Evolutionary conservation across 2,888 invertebrate genomes (phyloP).

Genomic region (Meta bourneti): DNA sequence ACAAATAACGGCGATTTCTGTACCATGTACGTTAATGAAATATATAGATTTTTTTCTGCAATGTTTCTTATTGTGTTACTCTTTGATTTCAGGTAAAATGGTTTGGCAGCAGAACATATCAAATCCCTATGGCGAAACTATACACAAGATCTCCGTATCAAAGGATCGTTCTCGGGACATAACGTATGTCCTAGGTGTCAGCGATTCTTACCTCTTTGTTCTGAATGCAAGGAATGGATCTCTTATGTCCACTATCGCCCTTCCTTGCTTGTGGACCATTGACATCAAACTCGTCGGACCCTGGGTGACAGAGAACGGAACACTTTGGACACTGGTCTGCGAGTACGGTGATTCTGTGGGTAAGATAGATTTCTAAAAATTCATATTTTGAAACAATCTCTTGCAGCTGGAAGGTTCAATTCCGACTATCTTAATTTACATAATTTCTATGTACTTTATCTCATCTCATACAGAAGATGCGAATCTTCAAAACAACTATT

Average conservation of each 20-base stretch:
- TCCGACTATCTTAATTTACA: too few relatives aligned
- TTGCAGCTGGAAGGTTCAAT: too few relatives aligned
- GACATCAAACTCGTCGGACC: conserved; percentile 24
- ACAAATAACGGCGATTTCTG: too few relatives aligned
- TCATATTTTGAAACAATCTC: too few relatives aligned
- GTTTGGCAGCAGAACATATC: conserved; percentile 14
- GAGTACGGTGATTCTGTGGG: conserved; percentile 31
- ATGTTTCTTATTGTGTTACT: too few relatives aligned
- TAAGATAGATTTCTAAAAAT: not conserved
- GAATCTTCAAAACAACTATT: too few relatives aligned
- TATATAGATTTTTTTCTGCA: too few relatives aligned
- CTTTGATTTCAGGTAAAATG: not conserved
- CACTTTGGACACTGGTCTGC: conserved; percentile 29
- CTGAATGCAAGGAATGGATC: conserved; percentile 14
- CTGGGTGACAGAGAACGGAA: not conserved
- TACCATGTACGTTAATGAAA: too few relatives aligned
- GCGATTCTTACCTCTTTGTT: not conserved
- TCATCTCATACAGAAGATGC: too few relatives aligned
- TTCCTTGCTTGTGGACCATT: conserved; percentile 25
- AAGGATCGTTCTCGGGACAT: not conserved
- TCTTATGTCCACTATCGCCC: not conserved
- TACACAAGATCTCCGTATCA: not conserved
- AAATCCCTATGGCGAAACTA: not conserved
- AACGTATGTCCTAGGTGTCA: not conserved
- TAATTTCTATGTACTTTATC: too few relatives aligned